Evolutionary conservation across 2,113 vertebrate species (phyloP), one percentile per base, ranked within the genome.

Genomic region (Cololabis saira): DNA sequence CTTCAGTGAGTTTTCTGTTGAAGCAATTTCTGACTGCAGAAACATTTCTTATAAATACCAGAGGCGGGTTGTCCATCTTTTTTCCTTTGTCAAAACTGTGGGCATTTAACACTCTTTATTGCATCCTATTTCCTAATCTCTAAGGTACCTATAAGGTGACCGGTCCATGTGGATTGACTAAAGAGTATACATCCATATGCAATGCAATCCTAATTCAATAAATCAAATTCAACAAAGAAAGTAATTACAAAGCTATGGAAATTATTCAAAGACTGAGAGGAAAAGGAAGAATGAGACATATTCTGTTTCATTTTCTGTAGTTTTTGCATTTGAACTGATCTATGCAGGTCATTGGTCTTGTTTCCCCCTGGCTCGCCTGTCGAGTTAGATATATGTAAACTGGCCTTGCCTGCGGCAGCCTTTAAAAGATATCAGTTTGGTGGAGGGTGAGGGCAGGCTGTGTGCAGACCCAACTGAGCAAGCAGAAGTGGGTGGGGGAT

Each of bases 351-450:
- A 91, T 85, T 83, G 90, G 85, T 85, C 87, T 88, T 90, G 71
- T 83, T 90, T 87, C 90, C 87, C 82, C 80, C 78, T 73, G 82
- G 88, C 86, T 85, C 67, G 77, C 80, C 90, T 94, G 93, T 94
- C 93, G 79, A 88, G 78, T 89, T 87, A 73, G 82, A 94, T 93
- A 88, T 92, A 83, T 85, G 83, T 87, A 87, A 90, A 91, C 60
- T 78, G 89, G 87, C 86, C 81, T 86, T 79, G 89, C 91, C 89
- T 72, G 62, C 24, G 74, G 92, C 83, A 47, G 73, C 75, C 65
- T 86, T 87, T 91, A 90, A 88, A 89, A 79, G 50, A 89, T 86
- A 89, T 91, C 79, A 80, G 85, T 92, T 91, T 87, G 88, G 67
- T 64, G 62, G 55, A 70, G 87, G 86, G 67, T 43, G 61, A 75